Percentiles rank a stretch among this genome's conserved stretches.
Conservation (phyloP, 2,888 invertebrate genomes). For the Iphiclides podalirius region DNA sequence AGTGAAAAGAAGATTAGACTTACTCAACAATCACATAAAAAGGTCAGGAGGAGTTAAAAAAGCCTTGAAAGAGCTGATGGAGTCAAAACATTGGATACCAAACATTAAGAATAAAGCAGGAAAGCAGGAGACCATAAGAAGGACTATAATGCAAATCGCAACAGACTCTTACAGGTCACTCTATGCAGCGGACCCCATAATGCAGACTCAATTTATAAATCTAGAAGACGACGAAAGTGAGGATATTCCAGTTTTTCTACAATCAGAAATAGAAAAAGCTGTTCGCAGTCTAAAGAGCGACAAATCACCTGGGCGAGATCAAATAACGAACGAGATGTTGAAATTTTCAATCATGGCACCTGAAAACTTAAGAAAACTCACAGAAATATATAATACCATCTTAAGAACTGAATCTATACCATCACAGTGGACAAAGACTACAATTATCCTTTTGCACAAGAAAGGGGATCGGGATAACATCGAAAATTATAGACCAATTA, state of each 20-base stretch:
- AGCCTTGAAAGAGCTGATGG: background rate
- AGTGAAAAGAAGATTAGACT: too few relatives aligned
- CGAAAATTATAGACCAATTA: background rate
- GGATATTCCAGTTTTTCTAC: too few relatives aligned
- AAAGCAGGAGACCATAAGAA: constrained; percentile 3
- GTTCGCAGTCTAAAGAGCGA: too few relatives aligned
- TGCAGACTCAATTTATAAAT: too few relatives aligned
- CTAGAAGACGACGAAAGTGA: too few relatives aligned
- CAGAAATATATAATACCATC: background rate
- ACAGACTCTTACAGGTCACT: background rate
- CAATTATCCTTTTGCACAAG: background rate
- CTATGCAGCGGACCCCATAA: too few relatives aligned
- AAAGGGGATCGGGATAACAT: background rate
- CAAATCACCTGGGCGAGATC: too few relatives aligned
- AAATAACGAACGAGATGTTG: too few relatives aligned
- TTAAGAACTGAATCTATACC: background rate
- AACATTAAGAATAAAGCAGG: constrained; percentile 5
- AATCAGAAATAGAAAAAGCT: too few relatives aligned
- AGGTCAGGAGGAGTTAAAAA: constrained; percentile 1
- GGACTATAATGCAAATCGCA: constrained; percentile 4
- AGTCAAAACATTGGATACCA: constrained; percentile 8
- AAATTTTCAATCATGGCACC: too few relatives aligned
- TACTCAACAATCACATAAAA: background rate
- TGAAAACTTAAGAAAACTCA: background rate
- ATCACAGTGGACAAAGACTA: background rate